These are phyloP conservation scores for Brienomyrus longianalis DNA, from an alignment of 2,113 vertebrate species.

Conservation along the genomic window DNA sequence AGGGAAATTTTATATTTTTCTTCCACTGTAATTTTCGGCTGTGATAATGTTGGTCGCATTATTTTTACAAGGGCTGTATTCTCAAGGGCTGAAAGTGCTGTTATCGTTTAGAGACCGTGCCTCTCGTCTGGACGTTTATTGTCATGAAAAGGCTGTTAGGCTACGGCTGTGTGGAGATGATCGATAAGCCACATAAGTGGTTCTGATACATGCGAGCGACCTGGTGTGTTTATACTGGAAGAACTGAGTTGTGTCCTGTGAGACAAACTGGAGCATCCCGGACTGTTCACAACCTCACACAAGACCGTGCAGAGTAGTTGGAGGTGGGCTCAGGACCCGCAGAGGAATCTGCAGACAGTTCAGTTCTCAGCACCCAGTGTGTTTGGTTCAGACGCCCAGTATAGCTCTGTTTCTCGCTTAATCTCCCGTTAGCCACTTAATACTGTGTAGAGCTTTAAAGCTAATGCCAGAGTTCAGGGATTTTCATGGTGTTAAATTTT, in stretches of 20 bases:
- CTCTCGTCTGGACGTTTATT: not conserved
- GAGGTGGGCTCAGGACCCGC: not conserved
- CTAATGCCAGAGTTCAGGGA: not conserved
- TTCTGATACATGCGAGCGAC: not conserved
- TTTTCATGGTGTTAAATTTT: not conserved
- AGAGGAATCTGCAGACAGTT: not conserved
- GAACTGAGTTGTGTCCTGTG: not conserved
- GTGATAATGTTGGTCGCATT: not conserved
- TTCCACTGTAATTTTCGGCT: not conserved
- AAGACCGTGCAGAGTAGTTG: not conserved
- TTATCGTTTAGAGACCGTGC: not conserved
- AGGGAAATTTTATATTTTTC: not conserved
- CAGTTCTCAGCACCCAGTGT: not conserved
- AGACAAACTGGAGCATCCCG: not conserved
- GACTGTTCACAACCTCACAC: not conserved
- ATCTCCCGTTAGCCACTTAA: not conserved
- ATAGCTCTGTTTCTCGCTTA: not conserved
- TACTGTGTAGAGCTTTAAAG: not conserved
- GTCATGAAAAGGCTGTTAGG: not conserved
- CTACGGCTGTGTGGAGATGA: not conserved
- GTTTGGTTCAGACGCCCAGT: not conserved
- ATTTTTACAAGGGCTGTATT: not conserved
- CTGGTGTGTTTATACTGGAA: not conserved
- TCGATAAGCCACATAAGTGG: not conserved
- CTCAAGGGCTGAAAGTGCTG: not conserved